Conservation (phyloP, 2,113 vertebrate species). For the Anarrhichthys ocellatus region DNA sequence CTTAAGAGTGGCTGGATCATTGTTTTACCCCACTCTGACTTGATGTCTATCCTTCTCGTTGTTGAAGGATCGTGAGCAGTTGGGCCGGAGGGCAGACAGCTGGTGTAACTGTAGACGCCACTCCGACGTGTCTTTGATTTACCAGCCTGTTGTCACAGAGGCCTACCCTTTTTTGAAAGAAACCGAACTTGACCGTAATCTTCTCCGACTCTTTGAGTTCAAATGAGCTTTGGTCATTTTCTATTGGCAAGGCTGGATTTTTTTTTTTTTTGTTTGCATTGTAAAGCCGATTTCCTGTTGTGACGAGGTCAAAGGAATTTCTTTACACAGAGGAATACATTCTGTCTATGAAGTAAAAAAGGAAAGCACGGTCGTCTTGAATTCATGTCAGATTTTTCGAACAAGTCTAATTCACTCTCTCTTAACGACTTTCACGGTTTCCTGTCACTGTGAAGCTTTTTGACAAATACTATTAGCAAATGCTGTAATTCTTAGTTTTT, state of each 20-base stretch:
- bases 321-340: too few species aligned
- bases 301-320: background rate
- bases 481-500: background rate
- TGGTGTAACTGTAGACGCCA: slow-evolving; percentile 40
- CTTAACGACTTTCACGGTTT: background rate
- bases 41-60: background rate
- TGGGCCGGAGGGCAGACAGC: background rate
- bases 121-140: slow-evolving; percentile 37
- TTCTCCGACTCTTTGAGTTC: background rate
- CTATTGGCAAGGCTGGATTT: background rate
- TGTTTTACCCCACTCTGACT: background rate
- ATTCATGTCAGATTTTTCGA: background rate
- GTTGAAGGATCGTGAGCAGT: slow-evolving; percentile 19
- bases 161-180: background rate
- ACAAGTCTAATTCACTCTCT: background rate
- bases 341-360: background rate
- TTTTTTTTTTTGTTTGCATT: background rate
- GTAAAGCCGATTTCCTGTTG: background rate
- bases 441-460: background rate
- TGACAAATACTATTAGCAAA: background rate
- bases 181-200: background rate
- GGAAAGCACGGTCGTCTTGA: background rate
- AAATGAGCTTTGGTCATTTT: background rate
- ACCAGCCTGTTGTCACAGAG: slow-evolving; percentile 5
- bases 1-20: background rate